Percentiles rank a stretch among this genome's conserved stretches.
Conservation (phyloP, 2,113 vertebrate species). For the Bujurquina vittata region DNA sequence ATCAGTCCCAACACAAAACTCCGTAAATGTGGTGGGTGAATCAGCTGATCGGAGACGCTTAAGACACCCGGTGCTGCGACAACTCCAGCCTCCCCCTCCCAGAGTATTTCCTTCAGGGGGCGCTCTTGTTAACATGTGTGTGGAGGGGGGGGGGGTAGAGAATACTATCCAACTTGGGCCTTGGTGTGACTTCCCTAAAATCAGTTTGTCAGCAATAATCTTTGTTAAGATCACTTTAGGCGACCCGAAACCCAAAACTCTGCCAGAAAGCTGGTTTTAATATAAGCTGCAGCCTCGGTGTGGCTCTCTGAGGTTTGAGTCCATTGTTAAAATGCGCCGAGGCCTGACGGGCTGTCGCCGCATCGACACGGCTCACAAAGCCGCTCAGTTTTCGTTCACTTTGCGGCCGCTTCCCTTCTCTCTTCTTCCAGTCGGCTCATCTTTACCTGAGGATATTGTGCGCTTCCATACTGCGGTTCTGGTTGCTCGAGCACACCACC, state of each 20-base stretch:
- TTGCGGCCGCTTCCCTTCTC: neutral
- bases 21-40: neutral
- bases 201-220: neutral
- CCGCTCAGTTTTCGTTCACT: slow-evolving; percentile 14
- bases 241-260: neutral
- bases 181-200: neutral
- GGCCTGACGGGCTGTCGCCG: slow-evolving; percentile 50
- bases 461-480: slow-evolving; percentile 99
- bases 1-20: neutral
- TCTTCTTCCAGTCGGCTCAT: slow-evolving; percentile 39
- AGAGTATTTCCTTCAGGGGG: slow-evolving; percentile 40
- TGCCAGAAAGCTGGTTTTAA: neutral
- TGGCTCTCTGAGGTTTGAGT: slow-evolving; percentile 6
- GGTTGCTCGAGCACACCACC: slow-evolving; percentile 98
- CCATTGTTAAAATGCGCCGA: slow-evolving; percentile 64
- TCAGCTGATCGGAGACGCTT: neutral
- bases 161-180: neutral
- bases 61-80: neutral
- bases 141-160: neutral
- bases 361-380: slow-evolving; percentile 14
- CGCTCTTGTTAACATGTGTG: slow-evolving; percentile 43
- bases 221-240: neutral
- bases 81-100: slow-evolving; percentile 44
- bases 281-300: neutral
- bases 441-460: slow-evolving; percentile 99